Conservation (phyloP, 2,797 vertebrate species). For the Chiroxiphia lanceolata region DNA sequence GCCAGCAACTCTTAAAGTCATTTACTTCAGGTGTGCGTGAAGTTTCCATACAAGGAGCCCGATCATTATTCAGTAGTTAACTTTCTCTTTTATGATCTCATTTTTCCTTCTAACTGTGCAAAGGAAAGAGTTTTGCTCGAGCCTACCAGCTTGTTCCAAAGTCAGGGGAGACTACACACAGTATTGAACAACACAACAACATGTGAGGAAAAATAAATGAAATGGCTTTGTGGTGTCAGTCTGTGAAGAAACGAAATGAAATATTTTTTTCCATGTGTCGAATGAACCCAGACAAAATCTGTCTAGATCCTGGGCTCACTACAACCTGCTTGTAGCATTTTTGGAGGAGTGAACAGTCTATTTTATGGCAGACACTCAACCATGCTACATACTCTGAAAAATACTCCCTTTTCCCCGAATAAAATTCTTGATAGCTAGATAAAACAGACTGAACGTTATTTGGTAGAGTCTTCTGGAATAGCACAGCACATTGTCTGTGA, state of each 20-base stretch:
- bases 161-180: neutral
- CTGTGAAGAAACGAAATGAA: slow-evolving; percentile 22
- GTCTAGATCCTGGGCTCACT: neutral
- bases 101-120: neutral
- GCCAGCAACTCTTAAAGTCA: neutral
- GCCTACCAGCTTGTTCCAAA: neutral
- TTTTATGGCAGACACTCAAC: slow-evolving; percentile 41
- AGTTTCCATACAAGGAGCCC: neutral
- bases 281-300: slow-evolving; percentile 38
- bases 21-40: neutral
- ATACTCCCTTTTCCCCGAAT: slow-evolving; percentile 35
- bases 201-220: slow-evolving; percentile 34
- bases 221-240: slow-evolving; percentile 17
- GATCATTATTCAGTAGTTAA: neutral
- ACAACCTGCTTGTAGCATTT: slow-evolving; percentile 22
- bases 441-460: neutral
- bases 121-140: neutral
- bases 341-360: neutral
- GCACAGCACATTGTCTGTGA: neutral
- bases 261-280: slow-evolving; percentile 43
- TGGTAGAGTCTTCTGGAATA: neutral
- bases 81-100: neutral
- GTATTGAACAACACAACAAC: neutral
- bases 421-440: slow-evolving; percentile 17
- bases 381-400: neutral